Percentiles rank a stretch among this genome's conserved stretches.
Conservation (phyloP, 1,140 invertebrate species). For the Gerris buenoi region DNA sequence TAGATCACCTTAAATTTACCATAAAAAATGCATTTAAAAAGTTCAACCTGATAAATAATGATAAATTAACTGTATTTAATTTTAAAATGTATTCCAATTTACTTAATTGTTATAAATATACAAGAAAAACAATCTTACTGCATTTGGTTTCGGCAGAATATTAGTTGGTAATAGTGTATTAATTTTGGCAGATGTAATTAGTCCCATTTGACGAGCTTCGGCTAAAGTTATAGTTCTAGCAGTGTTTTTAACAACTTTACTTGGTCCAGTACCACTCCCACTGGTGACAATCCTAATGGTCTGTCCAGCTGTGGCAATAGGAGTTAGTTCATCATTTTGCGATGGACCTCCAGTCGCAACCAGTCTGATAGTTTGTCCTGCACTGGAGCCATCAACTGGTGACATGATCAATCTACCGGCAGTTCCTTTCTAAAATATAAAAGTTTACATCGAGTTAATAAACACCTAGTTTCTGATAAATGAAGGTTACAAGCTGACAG, state of each 20-base stretch:
- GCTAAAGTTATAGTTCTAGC: slow-evolving; percentile 53
- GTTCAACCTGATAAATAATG: no score
- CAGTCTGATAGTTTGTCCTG: slow-evolving; percentile 13
- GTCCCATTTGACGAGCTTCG: slow-evolving; percentile 50
- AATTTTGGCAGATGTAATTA: slow-evolving; percentile 37
- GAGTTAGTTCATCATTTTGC: background rate
- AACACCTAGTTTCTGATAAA: no score
- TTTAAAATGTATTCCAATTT: no score
- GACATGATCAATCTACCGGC: slow-evolving; percentile 8
- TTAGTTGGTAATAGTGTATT: slow-evolving; percentile 35
- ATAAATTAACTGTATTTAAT: no score
- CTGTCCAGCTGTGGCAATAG: background rate
- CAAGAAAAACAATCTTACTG: background rate
- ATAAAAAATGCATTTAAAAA: no score
- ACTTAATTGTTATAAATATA: no score
- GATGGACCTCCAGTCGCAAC: slow-evolving; percentile 9
- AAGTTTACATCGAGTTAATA: no score
- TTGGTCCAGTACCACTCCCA: slow-evolving; percentile 29
- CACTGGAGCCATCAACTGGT: slow-evolving; percentile 6
- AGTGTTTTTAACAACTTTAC: slow-evolving; percentile 23
- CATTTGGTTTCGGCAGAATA: background rate
- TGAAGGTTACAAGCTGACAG: no score
- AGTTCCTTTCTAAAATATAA: background rate
- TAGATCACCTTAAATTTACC: no score
- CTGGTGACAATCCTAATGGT: background rate